Evolutionary conservation across 2,113 vertebrate genomes (phyloP), one percentile per base, ranked within the genome.

Genomic region (Anseranas semipalmata): DNA sequence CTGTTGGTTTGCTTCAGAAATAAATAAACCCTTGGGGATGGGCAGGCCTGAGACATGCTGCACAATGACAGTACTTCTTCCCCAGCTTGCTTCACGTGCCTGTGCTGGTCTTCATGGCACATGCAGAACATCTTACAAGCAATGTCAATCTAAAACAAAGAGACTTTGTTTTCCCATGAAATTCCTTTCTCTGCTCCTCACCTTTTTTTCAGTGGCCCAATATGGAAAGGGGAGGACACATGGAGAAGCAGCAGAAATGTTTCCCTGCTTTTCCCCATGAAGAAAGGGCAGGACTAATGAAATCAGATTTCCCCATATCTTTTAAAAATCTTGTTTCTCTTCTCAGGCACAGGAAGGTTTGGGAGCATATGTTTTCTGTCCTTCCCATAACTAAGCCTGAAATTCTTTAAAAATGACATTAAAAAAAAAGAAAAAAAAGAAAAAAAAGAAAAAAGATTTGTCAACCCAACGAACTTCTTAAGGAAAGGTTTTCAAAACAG

Each of bases 11-110:
- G 30, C 46, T 55, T 60, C 6, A 43, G n/a, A 32, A 65, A n/a
- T 27, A 32, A 33, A 65, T 41, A 30, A 65, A 14, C 15, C 7
- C 16, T 71, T 2, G 3, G 21, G 6, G 9, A 80, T 14, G n/a
- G 1, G 52, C 33, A 48, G 7, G 20, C 30, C 62, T 71, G 28
- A 37, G 24, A 75, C 82, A 67, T 0, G 0, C 43, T 2, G 1
- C 25, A 41, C 0, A 0, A 15, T 81, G 24, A 10, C 28, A 37
- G 37, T 55, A 10, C 39, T 70, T 72, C 53, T 62, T 81, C 37
- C 30, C 3, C 41, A 53, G 20, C 9, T 74, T 66, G 15, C 73
- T 88, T 86, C 45, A 58, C 0, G 2, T 0, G 6, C 7, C 32
- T 37, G 4, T 77, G 41, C 55, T 67, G 66, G 90, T 22, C 11